These are phyloP conservation scores for Phallusia fumigata DNA, from an alignment of 23 tunicate species.

Conservation along the genomic window DNA sequence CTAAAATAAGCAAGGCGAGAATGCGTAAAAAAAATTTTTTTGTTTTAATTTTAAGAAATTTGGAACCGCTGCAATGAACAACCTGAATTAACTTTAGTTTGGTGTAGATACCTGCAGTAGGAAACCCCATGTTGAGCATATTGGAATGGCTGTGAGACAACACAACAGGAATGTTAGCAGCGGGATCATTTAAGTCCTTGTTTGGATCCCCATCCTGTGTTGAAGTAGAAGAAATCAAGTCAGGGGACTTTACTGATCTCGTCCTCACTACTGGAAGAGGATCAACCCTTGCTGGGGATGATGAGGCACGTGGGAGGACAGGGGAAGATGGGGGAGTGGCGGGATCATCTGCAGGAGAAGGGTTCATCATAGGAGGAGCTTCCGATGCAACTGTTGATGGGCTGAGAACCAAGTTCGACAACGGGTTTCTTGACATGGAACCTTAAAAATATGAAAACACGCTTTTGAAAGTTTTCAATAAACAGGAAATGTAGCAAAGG, in stretches of 20 bases:
- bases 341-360: background rate
- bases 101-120: background rate
- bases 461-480: no score
- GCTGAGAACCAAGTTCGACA: conserved; percentile 10
- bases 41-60: no score
- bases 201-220: conserved; percentile 44
- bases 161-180: background rate
- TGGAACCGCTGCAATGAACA: no score
- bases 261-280: conserved; percentile 35
- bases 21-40: no score
- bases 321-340: conserved; percentile 66
- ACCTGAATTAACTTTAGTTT: no score
- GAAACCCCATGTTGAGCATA: background rate
- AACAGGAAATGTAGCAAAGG: no score
- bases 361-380: conserved; percentile 10
- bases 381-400: conserved; percentile 9
- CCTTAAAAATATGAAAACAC: background rate
- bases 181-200: background rate
- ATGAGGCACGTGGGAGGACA: conserved; percentile 43
- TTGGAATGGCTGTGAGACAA: background rate
- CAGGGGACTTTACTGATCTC: conserved; percentile 68
- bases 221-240: conserved; percentile 78
- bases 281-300: conserved; percentile 31
- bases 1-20: no score
- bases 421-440: background rate